These are phyloP conservation scores for Temnothorax rugatulus DNA, from an alignment of 2,888 invertebrate genomes.

Conservation along the genomic window DNA sequence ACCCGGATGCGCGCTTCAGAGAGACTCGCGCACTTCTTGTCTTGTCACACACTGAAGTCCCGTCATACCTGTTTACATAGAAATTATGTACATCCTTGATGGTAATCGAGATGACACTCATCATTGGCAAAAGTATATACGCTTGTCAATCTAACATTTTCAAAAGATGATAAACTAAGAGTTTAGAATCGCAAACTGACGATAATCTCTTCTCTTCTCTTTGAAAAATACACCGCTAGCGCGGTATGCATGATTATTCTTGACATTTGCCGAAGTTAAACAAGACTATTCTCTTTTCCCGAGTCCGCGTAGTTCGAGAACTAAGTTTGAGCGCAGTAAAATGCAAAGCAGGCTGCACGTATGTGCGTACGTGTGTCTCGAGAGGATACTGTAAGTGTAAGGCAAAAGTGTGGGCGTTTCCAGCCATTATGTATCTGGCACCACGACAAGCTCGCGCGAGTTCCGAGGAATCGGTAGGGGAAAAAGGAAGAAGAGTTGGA, in stretches of 20 bases:
- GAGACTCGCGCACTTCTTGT: neutral
- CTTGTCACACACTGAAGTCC: neutral
- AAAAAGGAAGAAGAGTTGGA: slow-evolving; percentile 61
- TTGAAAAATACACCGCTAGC: neutral
- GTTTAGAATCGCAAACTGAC: neutral
- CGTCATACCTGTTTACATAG: slow-evolving; percentile 16
- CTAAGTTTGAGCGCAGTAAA: slow-evolving; percentile 43
- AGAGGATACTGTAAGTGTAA: slow-evolving; percentile 64
- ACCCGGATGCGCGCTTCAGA: slow-evolving; percentile 12
- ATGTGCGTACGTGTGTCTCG: slow-evolving; percentile 52
- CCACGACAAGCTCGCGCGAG: slow-evolving; percentile 73
- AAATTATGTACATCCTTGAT: slow-evolving; percentile 30
- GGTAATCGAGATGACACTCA: slow-evolving; percentile 19
- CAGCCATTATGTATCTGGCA: slow-evolving; percentile 78
- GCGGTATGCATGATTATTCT: slow-evolving; percentile 17
- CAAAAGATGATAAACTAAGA: neutral
- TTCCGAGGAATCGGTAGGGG: slow-evolving; percentile 67
- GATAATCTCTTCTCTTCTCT: neutral
- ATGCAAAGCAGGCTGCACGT: slow-evolving; percentile 50
- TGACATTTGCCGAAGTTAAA: slow-evolving; percentile 19
- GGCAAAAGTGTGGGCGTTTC: slow-evolving; percentile 74
- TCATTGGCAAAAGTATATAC: neutral
- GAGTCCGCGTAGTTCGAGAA: slow-evolving; percentile 30
- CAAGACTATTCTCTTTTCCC: slow-evolving; percentile 19
- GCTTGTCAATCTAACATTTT: slow-evolving; percentile 10